phyloP scores from a whole-genome alignment of 2,797 vertebrate genomes.

The Malurus leucopterus region DNA sequence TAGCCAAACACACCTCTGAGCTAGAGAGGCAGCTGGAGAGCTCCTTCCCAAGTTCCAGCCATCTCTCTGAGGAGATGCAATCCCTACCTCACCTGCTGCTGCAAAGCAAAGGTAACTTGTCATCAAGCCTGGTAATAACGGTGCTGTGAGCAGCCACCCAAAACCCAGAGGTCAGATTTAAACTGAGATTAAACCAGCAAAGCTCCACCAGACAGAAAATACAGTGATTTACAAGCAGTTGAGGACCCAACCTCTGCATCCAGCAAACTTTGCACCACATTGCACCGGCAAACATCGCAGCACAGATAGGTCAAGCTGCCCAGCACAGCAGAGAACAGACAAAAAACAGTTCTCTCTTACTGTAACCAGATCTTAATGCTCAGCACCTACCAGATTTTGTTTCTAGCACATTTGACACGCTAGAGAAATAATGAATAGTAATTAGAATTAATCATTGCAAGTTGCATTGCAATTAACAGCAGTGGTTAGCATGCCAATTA shows the following conservation, averaged over 20 bases:
- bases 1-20: background rate
- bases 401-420: background rate
- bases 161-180: background rate
- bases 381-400: background rate
- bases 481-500: background rate
- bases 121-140: background rate
- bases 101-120: background rate
- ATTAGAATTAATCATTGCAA: conserved; percentile 24
- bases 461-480: conserved; percentile 17
- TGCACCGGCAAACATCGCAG: background rate
- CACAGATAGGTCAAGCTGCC: background rate
- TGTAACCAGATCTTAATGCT: background rate
- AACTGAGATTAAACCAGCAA: background rate
- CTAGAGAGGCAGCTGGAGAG: background rate
- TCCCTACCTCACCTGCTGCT: background rate
- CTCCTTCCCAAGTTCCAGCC: background rate
- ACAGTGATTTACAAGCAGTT: background rate
- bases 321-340: background rate
- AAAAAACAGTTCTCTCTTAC: background rate
- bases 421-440: conserved; percentile 25
- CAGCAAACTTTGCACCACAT: background rate
- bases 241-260: background rate
- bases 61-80: background rate
- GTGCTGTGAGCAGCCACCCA: background rate
- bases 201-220: background rate